Evolutionary conservation across 2,797 vertebrate genomes (phyloP).

Genomic region (Takifugu rubripes): DNA sequence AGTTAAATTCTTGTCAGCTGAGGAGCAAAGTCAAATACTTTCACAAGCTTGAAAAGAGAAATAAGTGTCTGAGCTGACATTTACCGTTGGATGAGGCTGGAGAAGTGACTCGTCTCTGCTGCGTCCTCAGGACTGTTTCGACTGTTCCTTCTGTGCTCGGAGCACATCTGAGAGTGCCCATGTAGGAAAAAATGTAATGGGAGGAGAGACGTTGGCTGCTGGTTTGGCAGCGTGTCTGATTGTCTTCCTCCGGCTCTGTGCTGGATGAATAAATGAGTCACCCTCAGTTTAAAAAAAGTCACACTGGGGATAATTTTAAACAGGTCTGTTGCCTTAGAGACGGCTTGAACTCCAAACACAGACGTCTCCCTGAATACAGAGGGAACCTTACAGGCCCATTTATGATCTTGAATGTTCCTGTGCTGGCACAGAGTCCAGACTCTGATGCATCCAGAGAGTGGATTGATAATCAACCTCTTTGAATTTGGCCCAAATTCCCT

Average conservation of each 20-base stretch:
- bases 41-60: too few relatives aligned
- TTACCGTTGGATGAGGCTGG: background rate
- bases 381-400: too few relatives aligned
- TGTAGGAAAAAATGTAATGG: slow-evolving; percentile 72
- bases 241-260: slow-evolving; percentile 17
- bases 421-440: too few relatives aligned
- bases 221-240: slow-evolving; percentile 58
- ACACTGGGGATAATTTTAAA: slow-evolving; percentile 19
- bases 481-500: too few relatives aligned
- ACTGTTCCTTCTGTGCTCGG: slow-evolving; percentile 36
- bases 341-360: background rate
- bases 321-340: slow-evolving; percentile 7
- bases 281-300: slow-evolving; percentile 17
- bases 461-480: too few relatives aligned
- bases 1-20: too few relatives aligned
- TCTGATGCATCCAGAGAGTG: too few relatives aligned
- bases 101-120: slow-evolving; percentile 3
- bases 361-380: background rate
- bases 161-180: slow-evolving; percentile 46
- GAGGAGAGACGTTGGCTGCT: slow-evolving; percentile 62
- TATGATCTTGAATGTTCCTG: too few relatives aligned
- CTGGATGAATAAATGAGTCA: slow-evolving; percentile 61
- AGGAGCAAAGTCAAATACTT: too few relatives aligned
- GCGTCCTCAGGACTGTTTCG: slow-evolving; percentile 11
- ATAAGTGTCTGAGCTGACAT: background rate